Conservation (phyloP, 2,888 invertebrate genomes). For the Galerucella pusilla region DNA sequence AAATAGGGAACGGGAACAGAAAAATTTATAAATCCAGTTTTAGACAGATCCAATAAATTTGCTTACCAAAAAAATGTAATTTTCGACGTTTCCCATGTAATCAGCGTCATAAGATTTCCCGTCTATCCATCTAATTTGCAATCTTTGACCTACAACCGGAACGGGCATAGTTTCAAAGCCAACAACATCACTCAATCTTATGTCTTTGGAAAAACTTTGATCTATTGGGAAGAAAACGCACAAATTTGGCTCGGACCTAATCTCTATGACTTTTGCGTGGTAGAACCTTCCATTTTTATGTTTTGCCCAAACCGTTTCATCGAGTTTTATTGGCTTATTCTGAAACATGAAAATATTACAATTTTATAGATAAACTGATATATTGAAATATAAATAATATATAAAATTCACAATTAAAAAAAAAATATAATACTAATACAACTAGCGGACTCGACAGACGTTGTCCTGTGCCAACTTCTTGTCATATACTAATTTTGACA, state of each 20-base stretch:
- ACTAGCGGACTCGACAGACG: too few species aligned
- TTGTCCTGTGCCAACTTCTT: too few species aligned
- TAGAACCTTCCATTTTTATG: constrained; percentile 73
- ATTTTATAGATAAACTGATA: too few species aligned
- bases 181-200: constrained; percentile 69
- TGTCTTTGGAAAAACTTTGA: constrained; percentile 71
- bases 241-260: constrained; percentile 67
- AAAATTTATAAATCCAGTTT: too few species aligned
- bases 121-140: constrained; percentile 71
- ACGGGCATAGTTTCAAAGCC: constrained; percentile 55
- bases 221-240: constrained; percentile 73
- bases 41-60: background rate
- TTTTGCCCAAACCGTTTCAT: constrained; percentile 71
- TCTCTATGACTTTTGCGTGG: constrained; percentile 66
- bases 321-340: constrained; percentile 37
- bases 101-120: constrained; percentile 65
- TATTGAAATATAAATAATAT: too few species aligned
- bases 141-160: constrained; percentile 65
- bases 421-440: too few species aligned
- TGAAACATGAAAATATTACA: background rate
- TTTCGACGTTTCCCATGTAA: constrained; percentile 64
- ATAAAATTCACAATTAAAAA: too few species aligned
- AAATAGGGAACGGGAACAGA: too few species aligned
- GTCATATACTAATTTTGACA: too few species aligned
- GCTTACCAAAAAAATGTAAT: constrained; percentile 64